Evolutionary conservation across 2,888 invertebrate genomes (phyloP).

Genomic region (Rugalucina vietnamica): DNA sequence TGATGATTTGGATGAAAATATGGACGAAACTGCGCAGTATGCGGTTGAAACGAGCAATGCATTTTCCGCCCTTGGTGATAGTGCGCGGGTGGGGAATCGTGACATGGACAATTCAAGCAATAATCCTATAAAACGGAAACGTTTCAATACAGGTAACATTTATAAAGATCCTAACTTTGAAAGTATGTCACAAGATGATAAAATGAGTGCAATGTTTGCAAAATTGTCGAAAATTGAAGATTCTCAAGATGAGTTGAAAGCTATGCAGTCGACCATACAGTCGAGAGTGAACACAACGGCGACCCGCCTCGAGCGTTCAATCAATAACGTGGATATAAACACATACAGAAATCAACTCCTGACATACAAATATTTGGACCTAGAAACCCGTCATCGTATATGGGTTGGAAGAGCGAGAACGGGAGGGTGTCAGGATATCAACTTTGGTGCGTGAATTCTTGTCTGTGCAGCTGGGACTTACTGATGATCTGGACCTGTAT

Average conservation of each 20-base stretch:
- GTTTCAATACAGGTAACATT: background rate
- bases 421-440: background rate
- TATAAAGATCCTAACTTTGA: background rate
- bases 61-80: no score
- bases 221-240: background rate
- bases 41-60: no score
- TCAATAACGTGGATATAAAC: background rate
- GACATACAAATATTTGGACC: background rate
- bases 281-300: background rate
- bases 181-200: background rate
- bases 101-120: no score
- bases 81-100: no score
- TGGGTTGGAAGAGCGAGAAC: background rate
- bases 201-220: background rate
- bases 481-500: background rate
- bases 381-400: background rate
- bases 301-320: background rate
- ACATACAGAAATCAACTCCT: background rate
- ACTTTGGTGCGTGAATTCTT: background rate
- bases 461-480: no score
- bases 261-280: no score
- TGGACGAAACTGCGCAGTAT: no score
- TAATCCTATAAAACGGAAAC: no score
- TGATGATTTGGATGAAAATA: no score
- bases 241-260: background rate